Evolutionary conservation across 2,888 invertebrate genomes (phyloP), one percentile per base, ranked within the genome.

Genomic region (Spodoptera picta): DNA sequence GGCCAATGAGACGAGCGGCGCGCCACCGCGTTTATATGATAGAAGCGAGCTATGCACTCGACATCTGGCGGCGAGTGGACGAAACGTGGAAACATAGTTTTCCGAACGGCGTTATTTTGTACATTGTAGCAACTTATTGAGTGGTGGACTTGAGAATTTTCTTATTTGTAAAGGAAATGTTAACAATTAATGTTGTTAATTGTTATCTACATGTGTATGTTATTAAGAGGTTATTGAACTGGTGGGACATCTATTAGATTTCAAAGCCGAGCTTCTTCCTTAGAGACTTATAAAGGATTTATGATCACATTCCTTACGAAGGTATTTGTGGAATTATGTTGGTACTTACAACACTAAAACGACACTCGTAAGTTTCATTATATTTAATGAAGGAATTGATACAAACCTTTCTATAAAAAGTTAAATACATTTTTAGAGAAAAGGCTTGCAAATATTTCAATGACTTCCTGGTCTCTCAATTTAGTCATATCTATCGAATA

Each of bases 61-160:
- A 90, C 92, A 90, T 87, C 93, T 93, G 81, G 87, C 68, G 91
- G 84, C 80, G 91, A 92, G 91, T 74, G 89, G 93, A 83, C 58
- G 68, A 65, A 77, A 84, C 80, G 65, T 63, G 79, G 74, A 87
- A 88, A 88, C 85, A 83, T 83, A 61, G 62, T 79, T 75, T 80
- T 80, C 80, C 72, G 53, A 72, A 31, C 27, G 44, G 42, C 14
- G 49, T 48, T 27, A 42, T 9, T 43, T 31, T 53, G 49, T 45
- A 48, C 23, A 52, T 55, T 52, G 27, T 46, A 12, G 23, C 2
- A 36, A 36, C 7, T 36, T 36, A 36, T 5, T 36, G 14, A 52
- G 36, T 64, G 24, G 47, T 54, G 9, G n/a, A 4, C 14, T 19
- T 31, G 0, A 63, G 11, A 54, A 31, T 57, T 69, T 53, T 56